Evolutionary conservation across 2,888 invertebrate species (phyloP).

Genomic region (Andrena marginata): DNA sequence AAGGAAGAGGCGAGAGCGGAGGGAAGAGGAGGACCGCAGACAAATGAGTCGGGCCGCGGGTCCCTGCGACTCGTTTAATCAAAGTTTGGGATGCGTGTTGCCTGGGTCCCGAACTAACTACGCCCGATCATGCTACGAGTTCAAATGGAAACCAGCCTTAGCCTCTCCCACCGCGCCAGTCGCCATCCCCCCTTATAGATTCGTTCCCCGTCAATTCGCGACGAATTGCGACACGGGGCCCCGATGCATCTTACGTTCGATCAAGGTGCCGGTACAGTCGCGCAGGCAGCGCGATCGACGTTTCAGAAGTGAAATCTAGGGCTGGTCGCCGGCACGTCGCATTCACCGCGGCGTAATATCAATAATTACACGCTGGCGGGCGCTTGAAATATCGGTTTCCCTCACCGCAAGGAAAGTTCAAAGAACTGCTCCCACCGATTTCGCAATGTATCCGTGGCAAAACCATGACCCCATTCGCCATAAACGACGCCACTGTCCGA

Average conservation of each 20-base stretch:
- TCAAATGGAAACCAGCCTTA: conserved; percentile 44
- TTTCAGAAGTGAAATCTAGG: conserved; percentile 40
- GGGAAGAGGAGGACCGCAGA: conserved; percentile 71
- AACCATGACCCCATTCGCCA: conserved; percentile 59
- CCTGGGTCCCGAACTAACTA: conserved; percentile 79
- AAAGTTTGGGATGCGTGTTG: conserved; percentile 82
- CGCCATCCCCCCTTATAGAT: too few species aligned
- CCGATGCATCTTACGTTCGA: background rate
- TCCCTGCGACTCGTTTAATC: conserved; percentile 80
- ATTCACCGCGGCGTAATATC: conserved; percentile 55
- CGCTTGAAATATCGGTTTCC: conserved; percentile 59
- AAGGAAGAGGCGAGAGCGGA: conserved; percentile 23
- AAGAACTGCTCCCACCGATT: conserved; percentile 57
- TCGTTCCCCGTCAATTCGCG: background rate
- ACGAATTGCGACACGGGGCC: too few species aligned
- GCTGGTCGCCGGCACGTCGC: conserved; percentile 27
- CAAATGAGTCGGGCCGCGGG: conserved; percentile 73
- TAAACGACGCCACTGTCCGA: conserved; percentile 47
- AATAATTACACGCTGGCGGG: conserved; percentile 54
- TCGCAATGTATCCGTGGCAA: conserved; percentile 57
- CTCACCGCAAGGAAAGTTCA: conserved; percentile 60
- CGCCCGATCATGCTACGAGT: conserved; percentile 79
- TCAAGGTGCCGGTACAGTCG: background rate
- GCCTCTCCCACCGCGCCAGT: conserved; percentile 39
- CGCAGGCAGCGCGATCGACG: background rate